Percentiles rank a stretch among this genome's conserved stretches.
Evolutionary conservation across 2,113 vertebrate species (phyloP).

Genomic region (Clarias gariepinus): DNA sequence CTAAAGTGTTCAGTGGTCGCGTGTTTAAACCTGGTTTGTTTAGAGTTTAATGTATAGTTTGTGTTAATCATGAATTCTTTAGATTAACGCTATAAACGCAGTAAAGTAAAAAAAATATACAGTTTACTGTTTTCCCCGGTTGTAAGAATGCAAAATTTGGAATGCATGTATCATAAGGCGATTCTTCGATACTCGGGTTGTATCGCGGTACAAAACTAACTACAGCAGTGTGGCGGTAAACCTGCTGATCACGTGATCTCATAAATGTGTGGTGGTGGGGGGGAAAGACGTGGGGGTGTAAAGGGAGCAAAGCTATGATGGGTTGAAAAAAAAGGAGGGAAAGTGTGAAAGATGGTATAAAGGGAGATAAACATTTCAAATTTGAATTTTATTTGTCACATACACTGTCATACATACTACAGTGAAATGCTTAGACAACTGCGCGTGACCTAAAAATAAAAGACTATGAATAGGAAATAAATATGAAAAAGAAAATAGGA

Average conservation of each 20-base stretch:
- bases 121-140: not conserved
- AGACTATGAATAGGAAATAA: too few relatives aligned
- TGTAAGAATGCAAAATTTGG: too few relatives aligned
- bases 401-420: too few relatives aligned
- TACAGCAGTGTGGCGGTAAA: not conserved
- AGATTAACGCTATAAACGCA: not conserved
- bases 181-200: not conserved
- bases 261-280: too few relatives aligned
- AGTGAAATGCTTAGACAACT: too few relatives aligned
- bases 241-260: too few relatives aligned
- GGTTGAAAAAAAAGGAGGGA: not conserved
- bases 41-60: not conserved
- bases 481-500: too few relatives aligned
- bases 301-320: too few relatives aligned
- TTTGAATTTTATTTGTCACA: too few relatives aligned
- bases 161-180: not conserved
- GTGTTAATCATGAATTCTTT: not conserved
- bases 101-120: not conserved
- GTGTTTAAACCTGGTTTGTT: not conserved
- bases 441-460: too few relatives aligned
- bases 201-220: not conserved
- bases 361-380: not conserved
- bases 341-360: not conserved
- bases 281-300: not conserved
- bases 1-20: too few relatives aligned